phyloP scores from a whole-genome alignment of 2,797 vertebrate genomes.

The Chaunax sp. region DNA sequence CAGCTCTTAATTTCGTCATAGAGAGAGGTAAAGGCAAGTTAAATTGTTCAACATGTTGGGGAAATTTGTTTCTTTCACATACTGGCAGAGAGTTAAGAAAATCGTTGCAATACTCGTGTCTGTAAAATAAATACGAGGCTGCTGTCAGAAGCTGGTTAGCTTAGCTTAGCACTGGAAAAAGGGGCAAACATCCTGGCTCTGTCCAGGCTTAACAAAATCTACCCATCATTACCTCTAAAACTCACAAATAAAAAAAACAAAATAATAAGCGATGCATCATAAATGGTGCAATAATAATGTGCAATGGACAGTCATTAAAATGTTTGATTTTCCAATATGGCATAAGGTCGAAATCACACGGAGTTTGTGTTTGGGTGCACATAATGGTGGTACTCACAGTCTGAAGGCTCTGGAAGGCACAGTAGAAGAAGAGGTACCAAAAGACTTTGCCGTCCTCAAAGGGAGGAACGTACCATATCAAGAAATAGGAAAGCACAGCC shows the following conservation, averaged over 20 bases:
- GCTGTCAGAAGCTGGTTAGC: neutral
- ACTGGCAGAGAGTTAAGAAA: neutral
- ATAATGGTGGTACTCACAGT: slow-evolving; percentile 86
- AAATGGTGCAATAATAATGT: neutral
- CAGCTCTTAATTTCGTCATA: neutral
- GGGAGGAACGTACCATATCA: slow-evolving; percentile 95
- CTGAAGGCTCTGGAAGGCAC: slow-evolving; percentile 94
- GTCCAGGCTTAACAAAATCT: too few relatives aligned
- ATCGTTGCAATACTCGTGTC: neutral
- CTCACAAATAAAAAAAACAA: too few relatives aligned
- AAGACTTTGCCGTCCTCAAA: slow-evolving; percentile 87
- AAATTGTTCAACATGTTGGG: neutral
- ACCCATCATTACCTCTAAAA: too few relatives aligned
- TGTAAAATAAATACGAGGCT: neutral
- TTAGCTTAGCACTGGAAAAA: neutral
- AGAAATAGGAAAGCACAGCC: slow-evolving; percentile 91
- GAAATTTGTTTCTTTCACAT: neutral
- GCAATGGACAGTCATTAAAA: neutral
- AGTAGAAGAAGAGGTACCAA: slow-evolving; percentile 98
- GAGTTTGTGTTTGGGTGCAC: neutral
- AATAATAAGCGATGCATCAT: too few relatives aligned
- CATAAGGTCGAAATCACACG: neutral
- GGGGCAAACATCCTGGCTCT: neutral
- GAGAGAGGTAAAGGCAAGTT: neutral
- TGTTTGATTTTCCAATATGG: neutral